Evolutionary conservation across 2,888 invertebrate species (phyloP), one percentile per base, ranked within the genome.

Genomic region (Phyllotreta cruciferae): DNA sequence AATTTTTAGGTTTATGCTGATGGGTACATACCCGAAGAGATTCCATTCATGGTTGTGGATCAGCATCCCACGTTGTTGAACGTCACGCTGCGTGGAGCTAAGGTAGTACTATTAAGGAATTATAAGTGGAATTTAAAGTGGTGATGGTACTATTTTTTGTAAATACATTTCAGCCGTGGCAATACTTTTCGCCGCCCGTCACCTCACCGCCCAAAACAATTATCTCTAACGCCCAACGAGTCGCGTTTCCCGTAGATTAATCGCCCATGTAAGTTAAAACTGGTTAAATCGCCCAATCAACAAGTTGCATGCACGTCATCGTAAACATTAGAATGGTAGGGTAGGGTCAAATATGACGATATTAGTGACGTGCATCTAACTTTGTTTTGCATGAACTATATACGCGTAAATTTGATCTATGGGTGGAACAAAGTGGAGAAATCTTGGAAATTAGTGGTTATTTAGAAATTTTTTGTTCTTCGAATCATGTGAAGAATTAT

Each of bases 31-130:
- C 93, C 94, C 0, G 87, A 89, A 73, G 93, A 94, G 80, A 84
- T 93, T 34, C 93, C 94, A 77, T 93, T 95, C 78, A 89, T 90
- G 81, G 92, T 95, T 6, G 89, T 91, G 52, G 93, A 94, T 70
- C 89, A 89, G 73, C 92, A 93, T 80, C 93, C 94, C 3, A 94
- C 94, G 1, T 83, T 91, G 56, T 82, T 94, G 49, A 94, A 94
- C 80, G 87, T 94, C 41, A 94, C 94, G 6, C 82, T 94, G 69
- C 88, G 89, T 76, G 87, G 90, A 55, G 87, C 89, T 39, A 91
- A 91, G 87, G 94, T 94, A 49, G n/a, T n/a, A n/a, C 45, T 3
- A 5, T 45, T 34, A 86, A 84, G 84, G 79, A 36, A 42, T 35
- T 47, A 35, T 11, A 52, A 35, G 9, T 38, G 42, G 11, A 24